phyloP scores from a whole-genome alignment of 2,888 invertebrate species.

The Limnephilus rhombicus region DNA sequence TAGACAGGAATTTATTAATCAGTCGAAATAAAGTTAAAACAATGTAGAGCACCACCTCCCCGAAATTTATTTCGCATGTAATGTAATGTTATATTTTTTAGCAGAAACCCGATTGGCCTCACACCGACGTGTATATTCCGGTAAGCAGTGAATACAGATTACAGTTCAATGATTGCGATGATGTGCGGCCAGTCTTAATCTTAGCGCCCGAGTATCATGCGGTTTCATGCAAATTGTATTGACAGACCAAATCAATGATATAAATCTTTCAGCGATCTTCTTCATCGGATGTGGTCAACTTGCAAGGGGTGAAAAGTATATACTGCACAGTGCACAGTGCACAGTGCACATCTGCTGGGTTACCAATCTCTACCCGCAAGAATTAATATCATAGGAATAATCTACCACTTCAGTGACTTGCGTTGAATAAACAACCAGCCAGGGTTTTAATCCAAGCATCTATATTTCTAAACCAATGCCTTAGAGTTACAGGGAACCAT shows the following conservation, averaged over 20 bases:
- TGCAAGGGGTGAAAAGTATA: neutral
- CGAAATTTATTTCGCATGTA: accelerated
- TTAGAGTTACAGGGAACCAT: no score
- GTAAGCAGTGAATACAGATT: neutral
- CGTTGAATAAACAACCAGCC: neutral
- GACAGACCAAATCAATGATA: slow-evolving; percentile 61
- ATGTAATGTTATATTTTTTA: neutral
- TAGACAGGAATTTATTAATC: no score
- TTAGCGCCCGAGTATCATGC: slow-evolving; percentile 28
- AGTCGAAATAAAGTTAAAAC: no score
- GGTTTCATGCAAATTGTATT: slow-evolving; percentile 58
- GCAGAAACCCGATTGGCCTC: neutral
- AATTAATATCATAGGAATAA: neutral
- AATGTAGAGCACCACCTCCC: neutral
- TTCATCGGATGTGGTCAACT: slow-evolving; percentile 27
- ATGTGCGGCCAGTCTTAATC: slow-evolving; percentile 41
- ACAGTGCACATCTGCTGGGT: neutral
- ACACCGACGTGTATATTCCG: neutral
- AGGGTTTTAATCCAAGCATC: no score
- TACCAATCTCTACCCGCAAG: neutral
- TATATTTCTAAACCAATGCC: no score
- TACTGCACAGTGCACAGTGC: no score
- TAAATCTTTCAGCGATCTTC: slow-evolving; percentile 46
- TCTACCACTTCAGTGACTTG: neutral
- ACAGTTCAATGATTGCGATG: neutral